Evolutionary conservation across 37 sponge, comb jelly and placozoan genomes (phyloP), one percentile per base, ranked within the genome.

Genomic region (Beroe forskalii): DNA sequence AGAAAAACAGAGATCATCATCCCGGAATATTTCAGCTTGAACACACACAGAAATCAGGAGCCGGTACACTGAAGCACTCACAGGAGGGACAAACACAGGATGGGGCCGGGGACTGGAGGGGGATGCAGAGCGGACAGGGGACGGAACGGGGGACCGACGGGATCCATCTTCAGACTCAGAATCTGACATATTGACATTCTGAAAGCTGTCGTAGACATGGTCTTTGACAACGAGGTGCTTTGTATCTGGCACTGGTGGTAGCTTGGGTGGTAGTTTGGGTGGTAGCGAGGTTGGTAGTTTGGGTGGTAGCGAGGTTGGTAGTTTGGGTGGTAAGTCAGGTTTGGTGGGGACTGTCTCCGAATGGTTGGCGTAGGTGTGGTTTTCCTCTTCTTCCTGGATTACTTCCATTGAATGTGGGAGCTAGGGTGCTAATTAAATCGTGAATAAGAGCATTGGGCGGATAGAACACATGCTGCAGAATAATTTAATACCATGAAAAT

Each of bases 61-160:
- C n/a, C n/a, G n/a, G n/a, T n/a, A n/a, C n/a, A n/a, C n/a, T n/a
- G n/a, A n/a, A n/a, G 1, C 17, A 69, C 72, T 69, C 39, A 69
- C 72, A 69, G 72, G 72, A 33, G 72, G 72, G 32, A 69, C 38
- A 69, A 69, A 69, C 35, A 69, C 72, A 35, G 72, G 37, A 32
- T 12, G 55, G 55, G 55, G 55, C 6, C 55, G 55, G 55, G 55
- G 55, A 48, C 55, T 48, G 55, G 55, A 48, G 12, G 55, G 55
- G 55, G 12, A 6, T n/a, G n/a, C n/a, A n/a, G n/a, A n/a, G n/a
- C n/a, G n/a, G 12, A 48, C 55, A 48, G 55, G 55, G 55, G 55
- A 48, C 55, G 55, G 55, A 12, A 48, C 55, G 55, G 55, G 55
- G 55, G 55, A 48, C 12, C 12, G 55, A n/a, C n/a, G n/a, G n/a